phyloP scores from a whole-genome alignment of 2,888 invertebrate species.

The Melanchra persicariae region DNA sequence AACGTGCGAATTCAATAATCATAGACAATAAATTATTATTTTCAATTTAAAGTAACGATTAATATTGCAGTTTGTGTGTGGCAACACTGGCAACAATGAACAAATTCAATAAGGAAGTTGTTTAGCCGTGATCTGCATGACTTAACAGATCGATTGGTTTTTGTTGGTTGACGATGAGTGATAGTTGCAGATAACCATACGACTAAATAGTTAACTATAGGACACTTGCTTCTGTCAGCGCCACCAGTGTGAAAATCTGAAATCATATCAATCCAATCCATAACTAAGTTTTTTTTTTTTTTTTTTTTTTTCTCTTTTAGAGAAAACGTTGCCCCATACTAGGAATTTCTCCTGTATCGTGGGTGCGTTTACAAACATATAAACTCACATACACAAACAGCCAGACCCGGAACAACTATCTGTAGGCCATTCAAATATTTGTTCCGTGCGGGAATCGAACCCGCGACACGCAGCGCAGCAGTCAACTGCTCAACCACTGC shows the following conservation, averaged over 20 bases:
- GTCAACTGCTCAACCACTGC: no score
- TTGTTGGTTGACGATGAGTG: slow-evolving; percentile 33
- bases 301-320: no score
- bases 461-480: no score
- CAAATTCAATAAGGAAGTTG: slow-evolving; percentile 64
- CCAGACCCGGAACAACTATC: no score
- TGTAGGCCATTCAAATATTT: no score
- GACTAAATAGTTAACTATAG: not conserved
- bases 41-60: slow-evolving; percentile 44
- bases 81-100: slow-evolving; percentile 55
- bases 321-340: no score
- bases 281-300: no score
- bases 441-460: no score
- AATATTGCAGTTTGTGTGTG: slow-evolving; percentile 45
- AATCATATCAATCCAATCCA: no score
- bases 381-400: no score
- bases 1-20: slow-evolving; percentile 37
- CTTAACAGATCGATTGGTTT: slow-evolving; percentile 58
- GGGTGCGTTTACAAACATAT: no score
- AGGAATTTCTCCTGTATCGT: no score
- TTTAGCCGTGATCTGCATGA: slow-evolving; percentile 62
- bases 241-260: not conserved
- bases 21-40: slow-evolving; percentile 32
- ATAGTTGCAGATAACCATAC: not conserved
- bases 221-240: not conserved